phyloP scores from a whole-genome alignment of 2,113 vertebrate genomes.

The Leuciscus idus region DNA sequence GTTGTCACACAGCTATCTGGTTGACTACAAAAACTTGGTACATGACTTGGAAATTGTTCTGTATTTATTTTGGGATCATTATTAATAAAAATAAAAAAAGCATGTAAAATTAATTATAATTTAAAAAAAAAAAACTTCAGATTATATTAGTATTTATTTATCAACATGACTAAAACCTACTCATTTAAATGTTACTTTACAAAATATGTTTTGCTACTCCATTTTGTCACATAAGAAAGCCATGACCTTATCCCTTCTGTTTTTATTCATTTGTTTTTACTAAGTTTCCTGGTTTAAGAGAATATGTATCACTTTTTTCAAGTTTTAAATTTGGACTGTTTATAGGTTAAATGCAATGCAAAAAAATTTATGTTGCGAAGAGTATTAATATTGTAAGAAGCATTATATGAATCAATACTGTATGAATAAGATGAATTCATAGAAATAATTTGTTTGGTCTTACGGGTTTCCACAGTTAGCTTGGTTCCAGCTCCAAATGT shows the following conservation, averaged over 20 bases:
- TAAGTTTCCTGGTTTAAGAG: too few species aligned
- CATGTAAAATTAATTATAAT: not conserved
- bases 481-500: constrained; percentile 37
- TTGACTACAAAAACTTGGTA: not conserved
- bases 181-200: not conserved
- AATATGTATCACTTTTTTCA: not conserved
- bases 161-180: not conserved
- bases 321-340: not conserved
- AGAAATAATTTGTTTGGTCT: not conserved
- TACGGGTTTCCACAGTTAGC: constrained; percentile 22
- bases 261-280: too few species aligned
- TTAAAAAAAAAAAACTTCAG: not conserved
- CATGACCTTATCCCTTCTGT: too few species aligned
- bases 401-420: not conserved
- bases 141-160: not conserved
- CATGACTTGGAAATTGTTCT: not conserved
- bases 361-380: not conserved
- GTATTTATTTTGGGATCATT: not conserved
- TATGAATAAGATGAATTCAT: not conserved
- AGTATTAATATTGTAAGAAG: not conserved
- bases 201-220: not conserved
- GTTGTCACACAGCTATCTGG: constrained; percentile 38
- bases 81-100: not conserved
- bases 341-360: not conserved
- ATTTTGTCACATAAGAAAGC: too few species aligned